phyloP scores from a whole-genome alignment of 2,113 vertebrate genomes.

The Psammodynastes pulverulentus region DNA sequence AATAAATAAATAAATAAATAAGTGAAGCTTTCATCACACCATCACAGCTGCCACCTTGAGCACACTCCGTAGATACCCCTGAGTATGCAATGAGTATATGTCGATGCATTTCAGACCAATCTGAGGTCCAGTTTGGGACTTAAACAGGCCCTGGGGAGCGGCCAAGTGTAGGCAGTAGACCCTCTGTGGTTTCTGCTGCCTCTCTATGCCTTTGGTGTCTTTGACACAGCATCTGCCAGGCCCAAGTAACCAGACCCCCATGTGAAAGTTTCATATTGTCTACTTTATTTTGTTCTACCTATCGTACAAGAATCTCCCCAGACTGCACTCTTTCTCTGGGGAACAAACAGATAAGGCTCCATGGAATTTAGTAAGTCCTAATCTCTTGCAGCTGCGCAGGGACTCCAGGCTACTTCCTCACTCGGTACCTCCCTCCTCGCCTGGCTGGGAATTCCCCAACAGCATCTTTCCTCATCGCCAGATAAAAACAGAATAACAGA shows the following conservation, averaged over 20 bases:
- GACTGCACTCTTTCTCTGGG: neutral
- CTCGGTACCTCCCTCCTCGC: neutral
- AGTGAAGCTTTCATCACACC: neutral
- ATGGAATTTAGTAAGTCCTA: neutral
- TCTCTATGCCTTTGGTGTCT: neutral
- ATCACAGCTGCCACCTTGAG: neutral
- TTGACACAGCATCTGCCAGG: neutral
- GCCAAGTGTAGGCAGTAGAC: neutral
- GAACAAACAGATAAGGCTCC: neutral
- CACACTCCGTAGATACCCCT: neutral
- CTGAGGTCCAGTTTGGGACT: neutral
- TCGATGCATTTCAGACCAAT: neutral
- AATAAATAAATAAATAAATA: neutral
- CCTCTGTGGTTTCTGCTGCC: neutral
- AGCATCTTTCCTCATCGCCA: neutral
- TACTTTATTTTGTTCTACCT: neutral
- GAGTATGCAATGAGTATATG: neutral
- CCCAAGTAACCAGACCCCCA: neutral
- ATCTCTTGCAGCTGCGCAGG: neutral
- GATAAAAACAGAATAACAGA: neutral
- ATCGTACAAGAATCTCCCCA: neutral
- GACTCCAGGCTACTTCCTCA: neutral
- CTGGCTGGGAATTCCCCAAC: neutral
- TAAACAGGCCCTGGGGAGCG: neutral
- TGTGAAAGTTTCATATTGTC: neutral